Evolutionary conservation across 2,797 vertebrate species (phyloP), one percentile per base, ranked within the genome.

Genomic region (Muscicapa striata): DNA sequence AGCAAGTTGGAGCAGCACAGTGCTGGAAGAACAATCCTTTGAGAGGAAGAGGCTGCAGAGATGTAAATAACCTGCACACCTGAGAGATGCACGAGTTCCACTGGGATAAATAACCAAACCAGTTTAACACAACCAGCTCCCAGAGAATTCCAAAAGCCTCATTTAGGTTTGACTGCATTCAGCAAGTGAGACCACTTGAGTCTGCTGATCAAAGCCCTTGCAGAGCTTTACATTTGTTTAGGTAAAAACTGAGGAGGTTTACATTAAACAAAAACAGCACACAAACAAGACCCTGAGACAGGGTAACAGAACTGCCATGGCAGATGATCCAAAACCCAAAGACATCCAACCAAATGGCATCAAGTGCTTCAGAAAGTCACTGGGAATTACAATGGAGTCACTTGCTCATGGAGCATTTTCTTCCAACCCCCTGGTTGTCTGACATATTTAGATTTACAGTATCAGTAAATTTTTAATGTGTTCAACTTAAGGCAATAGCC

Each of bases 151-250:
- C 72, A 58, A 43, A 83, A 74, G 36, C 43, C 36, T 88, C 54
- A 36, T 38, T 80, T 70, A 73, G 13, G 40, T 80, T 80, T 90
- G 76, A 83, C 46, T 27, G 24, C 74, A 76, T 41, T 54, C 75
- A 87, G 51, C 58, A 69, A 86, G 54, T 7, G 24, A 87, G 36
- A 79, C 8, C 82, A 73, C 43, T 80, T 58, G 27, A 80, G 61
- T 9, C 24, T 69, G 26, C 64, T 83, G 23, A 24, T 34, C 40
- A 67, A 83, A 86, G 61, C 48, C 45, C 77, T 84, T 2, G 5
- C 13, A 83, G 68, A 51, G 75, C 29, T 93, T 68, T 78, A 30
- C 26, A 66, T 72, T 68, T 38, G 69, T 87, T 84, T 51, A 72
- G 43, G 30, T 82, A 64, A 79, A 85, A 79, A 34, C 13, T 18